These are phyloP conservation scores for Capromys pilorides DNA, from an alignment of 2,797 vertebrate species.

Conservation along the genomic window DNA sequence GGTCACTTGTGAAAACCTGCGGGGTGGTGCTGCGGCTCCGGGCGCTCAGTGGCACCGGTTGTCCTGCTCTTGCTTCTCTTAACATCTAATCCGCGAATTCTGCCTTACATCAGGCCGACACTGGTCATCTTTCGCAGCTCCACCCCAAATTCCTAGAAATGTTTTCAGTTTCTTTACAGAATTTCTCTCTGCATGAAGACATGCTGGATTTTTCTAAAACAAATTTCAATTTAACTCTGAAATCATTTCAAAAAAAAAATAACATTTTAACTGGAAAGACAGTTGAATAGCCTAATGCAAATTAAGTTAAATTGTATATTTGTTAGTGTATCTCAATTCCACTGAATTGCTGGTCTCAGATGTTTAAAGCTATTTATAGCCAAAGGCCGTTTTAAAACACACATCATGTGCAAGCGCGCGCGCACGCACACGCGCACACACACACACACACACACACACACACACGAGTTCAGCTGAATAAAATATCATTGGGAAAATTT, in stretches of 20 bases:
- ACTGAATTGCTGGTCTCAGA: slow-evolving; percentile 61
- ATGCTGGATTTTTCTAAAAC: slow-evolving; percentile 47
- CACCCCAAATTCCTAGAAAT: slow-evolving; percentile 36
- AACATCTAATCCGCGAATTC: background rate
- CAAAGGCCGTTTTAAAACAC: background rate
- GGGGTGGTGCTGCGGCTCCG: fast-evolving
- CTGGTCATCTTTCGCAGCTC: background rate
- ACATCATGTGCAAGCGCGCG: background rate
- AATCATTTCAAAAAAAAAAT: slow-evolving; percentile 47
- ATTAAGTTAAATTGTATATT: slow-evolving; percentile 57
- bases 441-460: background rate
- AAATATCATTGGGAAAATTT: slow-evolving; percentile 49
- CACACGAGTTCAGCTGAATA: slow-evolving; percentile 1
- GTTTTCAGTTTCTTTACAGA: slow-evolving; percentile 38
- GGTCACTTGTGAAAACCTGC: background rate
- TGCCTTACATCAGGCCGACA: background rate
- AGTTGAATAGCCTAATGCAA: slow-evolving; percentile 28
- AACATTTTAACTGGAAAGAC: slow-evolving; percentile 19
- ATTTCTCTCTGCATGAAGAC: slow-evolving; percentile 36
- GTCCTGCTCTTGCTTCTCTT: background rate
- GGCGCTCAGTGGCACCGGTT: background rate
- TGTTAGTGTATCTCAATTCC: slow-evolving; percentile 44
- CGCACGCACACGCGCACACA: background rate
- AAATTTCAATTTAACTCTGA: slow-evolving; percentile 34
- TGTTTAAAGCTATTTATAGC: slow-evolving; percentile 52